Conservation (phyloP, 2,797 vertebrate genomes). For the Myiotriccus ornatus region DNA sequence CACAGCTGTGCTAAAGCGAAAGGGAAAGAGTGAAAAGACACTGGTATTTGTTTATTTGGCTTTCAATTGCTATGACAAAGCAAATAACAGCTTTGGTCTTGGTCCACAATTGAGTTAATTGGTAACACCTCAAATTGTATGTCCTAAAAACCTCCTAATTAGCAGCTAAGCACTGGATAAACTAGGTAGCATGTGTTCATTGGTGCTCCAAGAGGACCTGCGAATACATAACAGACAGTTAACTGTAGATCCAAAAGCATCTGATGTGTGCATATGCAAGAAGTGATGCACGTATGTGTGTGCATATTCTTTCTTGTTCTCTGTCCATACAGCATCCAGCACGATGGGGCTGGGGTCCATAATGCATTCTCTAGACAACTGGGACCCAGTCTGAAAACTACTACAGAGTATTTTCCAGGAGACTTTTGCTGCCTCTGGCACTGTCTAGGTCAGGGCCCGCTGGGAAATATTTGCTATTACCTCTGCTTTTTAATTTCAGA, state of each 20-base stretch:
- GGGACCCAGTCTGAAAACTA: neutral
- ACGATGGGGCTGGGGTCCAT: rapidly evolving
- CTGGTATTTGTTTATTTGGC: slow-evolving; percentile 58
- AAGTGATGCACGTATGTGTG: neutral
- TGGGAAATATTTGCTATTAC: neutral
- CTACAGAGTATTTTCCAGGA: neutral
- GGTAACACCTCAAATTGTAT: slow-evolving; percentile 40
- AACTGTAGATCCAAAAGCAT: neutral
- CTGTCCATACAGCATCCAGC: neutral
- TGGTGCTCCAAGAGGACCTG: slow-evolving; percentile 3
- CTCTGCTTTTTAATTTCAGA: neutral
- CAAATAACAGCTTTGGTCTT: slow-evolving; percentile 64
- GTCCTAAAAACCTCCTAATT: slow-evolving; percentile 60
- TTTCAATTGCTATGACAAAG: slow-evolving; percentile 54
- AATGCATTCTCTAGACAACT: neutral
- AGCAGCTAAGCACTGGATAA: slow-evolving; percentile 24
- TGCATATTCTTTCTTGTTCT: rapidly evolving
- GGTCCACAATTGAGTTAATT: slow-evolving; percentile 62
- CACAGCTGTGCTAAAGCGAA: slow-evolving; percentile 48
- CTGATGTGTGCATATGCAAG: neutral
- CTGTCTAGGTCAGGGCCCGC: rapidly evolving
- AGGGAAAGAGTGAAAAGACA: slow-evolving; percentile 21
- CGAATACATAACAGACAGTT: neutral
- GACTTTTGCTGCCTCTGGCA: neutral
- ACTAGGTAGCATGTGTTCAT: slow-evolving; percentile 13